Base-by-base conservation (phyloP, 2,888 invertebrate genomes). In the Harpalus rufipes region DNA sequence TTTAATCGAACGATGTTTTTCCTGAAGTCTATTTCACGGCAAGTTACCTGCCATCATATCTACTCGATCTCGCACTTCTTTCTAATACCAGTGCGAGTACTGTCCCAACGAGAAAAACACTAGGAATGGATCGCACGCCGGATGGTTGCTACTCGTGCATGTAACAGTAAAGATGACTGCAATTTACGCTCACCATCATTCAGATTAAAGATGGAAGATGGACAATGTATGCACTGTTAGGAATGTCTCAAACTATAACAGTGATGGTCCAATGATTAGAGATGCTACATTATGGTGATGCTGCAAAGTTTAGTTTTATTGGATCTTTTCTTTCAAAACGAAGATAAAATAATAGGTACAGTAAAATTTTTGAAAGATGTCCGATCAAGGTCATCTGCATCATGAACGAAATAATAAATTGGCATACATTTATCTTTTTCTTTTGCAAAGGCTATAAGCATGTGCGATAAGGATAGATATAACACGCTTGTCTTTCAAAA, bases 1-100 rank as follows among this genome's bases (percentile, higher is more conserved):
- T 74, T 74, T 74, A 74, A 74, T 74, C 72, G 72, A 74, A 74
- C 72, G 18, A 74, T 74, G 72, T 74, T 74, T 74, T 74, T 78
- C 78, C 7, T 7, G 32, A 56, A 78, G 25, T 78, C 78, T 78
- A 78, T 78, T 78, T 78, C 78, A 78, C 58, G 78, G 78, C 58
- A 21, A 78, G 78, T 78, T 78, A 78, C 25, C 78, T 58, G 18
- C 78, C 72, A 74, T 74, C 72, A 74, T 74, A 74, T 74, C 18
- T 74, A 32, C 63, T 63, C 25, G 21, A 21, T 63, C 63, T 63
- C 63, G 63, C 39, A 74, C 72, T 74, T 74, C 72, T 74, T 68
- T 74, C 72, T 74, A 44, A 44, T 25, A 32, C 44, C 12, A 51
- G 7, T 8, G 44, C 44, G 10, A 51, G 44, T 51, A 74, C 72